Base-by-base conservation (phyloP, 2,797 vertebrate species). In the Sebastes elongatus region DNA sequence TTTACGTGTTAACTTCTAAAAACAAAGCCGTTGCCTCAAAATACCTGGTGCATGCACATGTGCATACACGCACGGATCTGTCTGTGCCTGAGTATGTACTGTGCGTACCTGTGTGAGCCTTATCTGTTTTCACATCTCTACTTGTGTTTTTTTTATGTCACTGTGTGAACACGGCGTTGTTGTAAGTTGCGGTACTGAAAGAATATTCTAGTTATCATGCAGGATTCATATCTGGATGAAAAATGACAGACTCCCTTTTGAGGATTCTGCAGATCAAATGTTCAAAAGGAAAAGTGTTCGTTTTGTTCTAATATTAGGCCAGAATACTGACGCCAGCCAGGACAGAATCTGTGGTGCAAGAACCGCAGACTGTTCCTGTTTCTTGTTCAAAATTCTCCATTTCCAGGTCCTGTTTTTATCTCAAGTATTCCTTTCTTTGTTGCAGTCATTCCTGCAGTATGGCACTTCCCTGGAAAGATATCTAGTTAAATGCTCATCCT, bases 401-500 rank as follows among this genome's bases (percentile, higher is more conserved):
- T 81, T 83, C 18, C 33, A 65, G 38, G 53, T 79, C 80, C 28
- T 65, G 73, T 80, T 90, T 14, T 85, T 59, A 77, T 83, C 62
- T 71, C 22, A 75, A 73, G 69, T 27, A 57, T 75, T 20, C 2
- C 27, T 9, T 32, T 82, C 81, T 86, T 83, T 46, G 76, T 62
- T 61, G 20, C 76, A 62, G 53, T 67, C 67, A 5, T 73, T 82
- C 62, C 76, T 13, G 64, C 76, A 66, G 77, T 57, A 46, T 27
- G 18, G 46, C 35, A 28, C 63, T 67, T 84, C 10, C 78, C 25
- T 52, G 2, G 74, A 88, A 90, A 83, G 64, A 64, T 66, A 71
- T 67, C 85, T 88, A 88, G 91, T 92, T 89, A 84, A 73, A 89
- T 74, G 38, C 74, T 77, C 67, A 76, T 84, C 82, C 83, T 89